Evolutionary conservation across 2,113 vertebrate genomes (phyloP), one percentile per base, ranked within the genome.

Genomic region (Dermatemys mawii): DNA sequence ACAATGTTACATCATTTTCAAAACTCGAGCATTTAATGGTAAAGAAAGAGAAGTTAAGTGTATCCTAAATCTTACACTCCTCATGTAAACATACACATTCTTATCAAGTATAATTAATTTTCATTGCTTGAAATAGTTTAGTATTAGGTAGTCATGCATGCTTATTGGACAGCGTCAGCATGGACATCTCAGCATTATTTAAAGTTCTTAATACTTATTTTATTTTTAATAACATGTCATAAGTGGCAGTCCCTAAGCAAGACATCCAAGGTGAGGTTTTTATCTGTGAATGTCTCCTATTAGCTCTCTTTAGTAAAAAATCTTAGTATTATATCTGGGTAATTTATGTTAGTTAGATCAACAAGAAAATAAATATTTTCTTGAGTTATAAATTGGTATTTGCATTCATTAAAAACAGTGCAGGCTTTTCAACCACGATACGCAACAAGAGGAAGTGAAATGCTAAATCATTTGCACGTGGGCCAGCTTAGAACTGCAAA

Each of bases 181-280:
- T 81, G 76, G 88, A 26, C 6, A 81, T 84, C 26, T 89, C 49
- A 29, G 19, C 73, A 79, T 87, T 51, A 93, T 63, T 93, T 90
- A 84, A 12, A 55, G 44, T n/a, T n/a, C n/a, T n/a, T n/a, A n/a
- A n/a, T n/a, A n/a, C n/a, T n/a, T n/a, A n/a, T n/a, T n/a, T n/a
- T n/a, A n/a, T n/a, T n/a, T n/a, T n/a, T n/a, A n/a, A n/a, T n/a
- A n/a, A n/a, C n/a, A n/a, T n/a, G n/a, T n/a, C n/a, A 92, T 86
- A 86, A 94, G 95, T 94, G 91, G 48, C 35, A 94, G 67, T 32
- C 76, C 73, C 29, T 84, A 57, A 92, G 90, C 93, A 80, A 96
- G 32, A 54, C n/a, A 91, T 27, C 46, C 48, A 90, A 83, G 21
- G 4, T 90, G 48, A 81, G 80, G 16, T 53, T 76, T 79, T 88